Evolutionary conservation across 2,888 invertebrate genomes (phyloP).

Genomic region (Fragum sueziense): DNA sequence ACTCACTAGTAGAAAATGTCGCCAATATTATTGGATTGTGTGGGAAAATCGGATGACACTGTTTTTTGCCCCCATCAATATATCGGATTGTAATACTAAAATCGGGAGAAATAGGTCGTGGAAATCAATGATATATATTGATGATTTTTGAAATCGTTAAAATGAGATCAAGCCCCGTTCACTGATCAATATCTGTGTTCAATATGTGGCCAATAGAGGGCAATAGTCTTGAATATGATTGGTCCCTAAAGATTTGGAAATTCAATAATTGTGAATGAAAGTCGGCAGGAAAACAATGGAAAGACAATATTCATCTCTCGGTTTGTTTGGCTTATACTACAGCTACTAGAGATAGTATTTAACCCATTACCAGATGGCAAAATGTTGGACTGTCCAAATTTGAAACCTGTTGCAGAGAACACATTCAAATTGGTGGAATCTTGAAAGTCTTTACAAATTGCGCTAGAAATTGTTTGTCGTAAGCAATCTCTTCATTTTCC

Average conservation of each 20-base stretch:
- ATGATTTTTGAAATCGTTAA: constrained; percentile 28
- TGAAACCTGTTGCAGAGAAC: too few relatives aligned
- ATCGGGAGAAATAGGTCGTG: constrained; percentile 13
- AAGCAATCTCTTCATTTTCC: too few relatives aligned
- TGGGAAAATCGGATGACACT: constrained; percentile 19
- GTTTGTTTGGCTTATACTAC: constrained; percentile 15
- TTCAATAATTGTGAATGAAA: constrained; percentile 62
- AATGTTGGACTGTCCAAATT: too few relatives aligned
- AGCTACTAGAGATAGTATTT: neutral
- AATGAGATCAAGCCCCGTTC: constrained; percentile 10
- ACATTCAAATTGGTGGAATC: too few relatives aligned
- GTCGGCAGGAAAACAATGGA: constrained; percentile 12
- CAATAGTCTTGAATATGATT: constrained; percentile 35
- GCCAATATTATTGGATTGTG: constrained; percentile 18
- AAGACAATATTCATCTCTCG: constrained; percentile 3
- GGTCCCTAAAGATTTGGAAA: constrained; percentile 59
- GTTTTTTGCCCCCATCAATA: constrained; percentile 29
- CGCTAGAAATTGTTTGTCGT: too few relatives aligned
- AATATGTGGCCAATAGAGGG: constrained; percentile 12
- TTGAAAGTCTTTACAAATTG: too few relatives aligned
- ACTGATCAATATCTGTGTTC: neutral
- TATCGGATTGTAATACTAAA: constrained; percentile 29
- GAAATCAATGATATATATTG: constrained; percentile 62
- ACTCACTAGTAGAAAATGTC: constrained; percentile 3
- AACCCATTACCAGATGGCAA: too few relatives aligned